Conservation (phyloP, 2,797 vertebrate genomes). For the Pseudopleuronectes americanus region DNA sequence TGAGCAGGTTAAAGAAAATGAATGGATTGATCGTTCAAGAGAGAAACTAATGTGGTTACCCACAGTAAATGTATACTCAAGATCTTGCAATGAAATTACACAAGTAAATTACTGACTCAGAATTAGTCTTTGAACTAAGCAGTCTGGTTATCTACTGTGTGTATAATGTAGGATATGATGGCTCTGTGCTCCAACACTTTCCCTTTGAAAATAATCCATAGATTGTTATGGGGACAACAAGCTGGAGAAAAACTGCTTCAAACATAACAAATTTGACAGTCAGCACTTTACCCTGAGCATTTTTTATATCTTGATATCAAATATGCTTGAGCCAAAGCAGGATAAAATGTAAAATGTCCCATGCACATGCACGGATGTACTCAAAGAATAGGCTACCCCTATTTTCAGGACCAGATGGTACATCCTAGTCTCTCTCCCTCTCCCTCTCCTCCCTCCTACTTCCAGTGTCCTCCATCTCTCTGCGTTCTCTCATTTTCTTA, state of each 20-base stretch:
- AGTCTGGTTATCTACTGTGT: too few species aligned
- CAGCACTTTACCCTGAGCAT: not conserved
- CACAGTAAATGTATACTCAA: not conserved
- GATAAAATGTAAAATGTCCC: too few species aligned
- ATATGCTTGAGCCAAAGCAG: not conserved
- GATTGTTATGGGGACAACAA: not conserved
- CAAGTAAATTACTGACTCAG: not conserved
- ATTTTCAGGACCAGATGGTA: constrained; percentile 73
- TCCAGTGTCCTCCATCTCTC: constrained; percentile 84
- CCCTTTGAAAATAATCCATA: not conserved
- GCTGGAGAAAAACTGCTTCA: not conserved
- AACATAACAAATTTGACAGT: not conserved
- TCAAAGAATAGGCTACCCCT: constrained; percentile 50
- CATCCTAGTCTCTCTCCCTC: constrained; percentile 70
- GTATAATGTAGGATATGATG: too few species aligned
- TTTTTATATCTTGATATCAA: not conserved
- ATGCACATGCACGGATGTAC: constrained; percentile 4
- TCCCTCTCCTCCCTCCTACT: constrained; percentile 72
- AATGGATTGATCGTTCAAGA: not conserved
- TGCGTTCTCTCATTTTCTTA: constrained; percentile 70
- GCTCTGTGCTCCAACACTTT: too few species aligned
- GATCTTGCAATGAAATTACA: not conserved
- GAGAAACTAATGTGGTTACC: not conserved
- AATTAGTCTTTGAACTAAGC: not conserved
- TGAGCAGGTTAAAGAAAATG: not conserved